Evolutionary conservation across 2,797 vertebrate genomes (phyloP), one percentile per base, ranked within the genome.

Genomic region (Sebastes trivittatus): DNA sequence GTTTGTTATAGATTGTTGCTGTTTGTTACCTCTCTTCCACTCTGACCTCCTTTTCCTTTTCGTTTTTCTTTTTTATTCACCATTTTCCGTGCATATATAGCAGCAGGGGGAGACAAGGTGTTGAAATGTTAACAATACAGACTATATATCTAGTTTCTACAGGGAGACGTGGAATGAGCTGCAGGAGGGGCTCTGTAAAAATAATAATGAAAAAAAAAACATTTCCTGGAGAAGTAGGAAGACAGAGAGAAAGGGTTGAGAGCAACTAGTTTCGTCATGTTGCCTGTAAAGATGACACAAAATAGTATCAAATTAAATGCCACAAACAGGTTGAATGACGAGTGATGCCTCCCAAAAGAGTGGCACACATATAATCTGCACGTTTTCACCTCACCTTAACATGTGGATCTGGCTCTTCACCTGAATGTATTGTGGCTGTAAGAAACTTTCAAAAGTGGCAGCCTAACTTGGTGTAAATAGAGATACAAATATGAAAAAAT

Each of bases 111-210:
- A 80, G 75, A 73, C 59, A 58, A 88, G 75, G 83, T 88, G 83
- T 85, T 88, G 87, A 90, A 84, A 89, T 74, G 58, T 86, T 81
- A 86, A 90, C 89, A 90, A 90, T 89, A 80, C 78, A 89, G 77
- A 81, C 74, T 18, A 81, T 11, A 30, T 83, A 73, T 82, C 81
- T 78, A 36, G 84, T 87, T 79, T 77, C 46, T 70, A 1, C 62
- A 58, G 38, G 16, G 61, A 56, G 59, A 38, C 79, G 49, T 77
- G 83, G 80, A 55, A 72, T 54, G 77, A 80, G 80, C 46, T 56
- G 38, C 70, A 49, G 70, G 86, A 83, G 87, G 42, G 18, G 30
- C 23, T 60, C 54, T 67, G 6, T 9, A 62, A 30, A 75, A 64
- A 55, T 11, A 56, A 32, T 32, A 7, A n/a, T n/a, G 3, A 27